These are phyloP conservation scores for Chrysolina americana DNA, from an alignment of 2,888 invertebrate species.

Conservation along the genomic window DNA sequence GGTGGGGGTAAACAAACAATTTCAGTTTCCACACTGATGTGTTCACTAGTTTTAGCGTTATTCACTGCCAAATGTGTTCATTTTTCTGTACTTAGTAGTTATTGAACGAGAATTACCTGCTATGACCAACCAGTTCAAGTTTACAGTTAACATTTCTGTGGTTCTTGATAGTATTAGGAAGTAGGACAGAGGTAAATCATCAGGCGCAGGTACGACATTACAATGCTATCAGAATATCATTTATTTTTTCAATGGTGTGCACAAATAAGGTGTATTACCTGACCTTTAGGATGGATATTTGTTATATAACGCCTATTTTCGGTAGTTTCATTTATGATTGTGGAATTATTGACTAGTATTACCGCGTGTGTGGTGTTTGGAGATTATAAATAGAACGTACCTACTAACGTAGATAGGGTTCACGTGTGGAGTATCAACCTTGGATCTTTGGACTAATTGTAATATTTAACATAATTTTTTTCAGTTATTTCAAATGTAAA, in stretches of 20 bases:
- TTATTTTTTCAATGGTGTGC: conserved; percentile 28
- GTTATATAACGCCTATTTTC: conserved; percentile 29
- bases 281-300: conserved; percentile 3
- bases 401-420: not conserved
- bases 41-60: conserved; percentile 37
- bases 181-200: conserved; percentile 26
- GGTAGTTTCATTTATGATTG: not conserved
- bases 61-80: conserved; percentile 46
- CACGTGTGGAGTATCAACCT: not conserved
- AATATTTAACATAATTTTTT: too few species aligned
- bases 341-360: too few species aligned
- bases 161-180: conserved; percentile 21
- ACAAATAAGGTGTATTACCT: not conserved
- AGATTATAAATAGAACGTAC: conserved; percentile 37
- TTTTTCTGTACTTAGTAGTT: conserved; percentile 7
- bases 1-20: conserved; percentile 30
- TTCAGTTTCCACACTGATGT: conserved; percentile 30
- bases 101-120: not conserved
- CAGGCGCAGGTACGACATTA: conserved; percentile 41
- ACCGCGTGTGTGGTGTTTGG: conserved; percentile 32
- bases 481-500: too few species aligned
- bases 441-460: not conserved
- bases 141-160: conserved; percentile 11
- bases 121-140: not conserved
- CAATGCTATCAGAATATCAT: conserved; percentile 20